A percentile compares a stretch with the other conserved stretches of the same genome.
Evolutionary conservation across 2,888 invertebrate genomes (phyloP).

Genomic region (Thera obeliscata): DNA sequence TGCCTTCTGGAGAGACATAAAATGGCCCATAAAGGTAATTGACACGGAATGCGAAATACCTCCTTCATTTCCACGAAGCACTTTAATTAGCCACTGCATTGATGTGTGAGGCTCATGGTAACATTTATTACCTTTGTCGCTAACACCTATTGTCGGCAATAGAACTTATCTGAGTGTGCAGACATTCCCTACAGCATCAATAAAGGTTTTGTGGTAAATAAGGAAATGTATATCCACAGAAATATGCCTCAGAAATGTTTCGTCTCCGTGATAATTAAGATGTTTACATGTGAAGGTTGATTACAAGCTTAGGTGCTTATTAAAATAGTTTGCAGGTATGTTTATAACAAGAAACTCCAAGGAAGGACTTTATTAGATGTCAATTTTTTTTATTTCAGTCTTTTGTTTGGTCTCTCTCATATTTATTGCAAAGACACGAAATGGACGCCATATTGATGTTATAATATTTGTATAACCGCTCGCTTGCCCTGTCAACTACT

Average conservation of each 20-base stretch:
- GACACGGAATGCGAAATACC: slow-evolving; percentile 7
- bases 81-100: slow-evolving; percentile 25
- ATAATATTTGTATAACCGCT: not conserved
- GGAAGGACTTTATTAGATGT: too few relatives aligned
- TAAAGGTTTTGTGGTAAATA: slow-evolving; percentile 4
- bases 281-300: not conserved
- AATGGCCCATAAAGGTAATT: slow-evolving; percentile 25
- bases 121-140: slow-evolving; percentile 24
- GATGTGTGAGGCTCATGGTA: slow-evolving; percentile 24
- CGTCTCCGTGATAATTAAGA: not conserved
- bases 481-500: too few relatives aligned
- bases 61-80: slow-evolving; percentile 13
- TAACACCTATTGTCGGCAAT: slow-evolving; percentile 14
- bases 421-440: not conserved
- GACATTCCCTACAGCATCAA: slow-evolving; percentile 16
- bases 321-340: too few relatives aligned
- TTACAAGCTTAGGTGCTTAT: too few relatives aligned
- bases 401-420: too few relatives aligned
- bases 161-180: slow-evolving; percentile 14
- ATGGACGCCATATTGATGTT: not conserved
- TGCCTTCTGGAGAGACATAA: slow-evolving; percentile 12
- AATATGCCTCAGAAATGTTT: not conserved
- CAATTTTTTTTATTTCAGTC: too few relatives aligned
- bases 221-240: not conserved
- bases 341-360: too few relatives aligned